These are phyloP conservation scores for Danio jaintianensis DNA, from an alignment of 2,797 vertebrate genomes.

Conservation along the genomic window DNA sequence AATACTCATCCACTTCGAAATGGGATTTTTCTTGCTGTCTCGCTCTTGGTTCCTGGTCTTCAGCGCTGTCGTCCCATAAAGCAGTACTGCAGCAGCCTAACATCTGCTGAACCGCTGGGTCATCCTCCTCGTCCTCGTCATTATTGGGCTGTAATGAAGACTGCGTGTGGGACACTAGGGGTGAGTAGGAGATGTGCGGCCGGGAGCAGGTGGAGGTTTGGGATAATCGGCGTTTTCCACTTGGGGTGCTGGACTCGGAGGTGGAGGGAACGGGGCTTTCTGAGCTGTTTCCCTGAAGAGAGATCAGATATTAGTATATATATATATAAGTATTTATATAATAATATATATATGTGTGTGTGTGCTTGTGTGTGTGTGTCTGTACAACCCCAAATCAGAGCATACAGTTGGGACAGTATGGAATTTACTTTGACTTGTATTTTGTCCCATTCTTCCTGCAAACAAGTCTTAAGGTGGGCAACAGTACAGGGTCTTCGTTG, in stretches of 20 bases:
- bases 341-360: too few species aligned
- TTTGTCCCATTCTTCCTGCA: too few species aligned
- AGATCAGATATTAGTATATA: background rate
- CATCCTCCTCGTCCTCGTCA: slow-evolving; percentile 70
- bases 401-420: too few species aligned
- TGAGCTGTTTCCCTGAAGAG: slow-evolving; percentile 89
- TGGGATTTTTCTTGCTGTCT: slow-evolving; percentile 71
- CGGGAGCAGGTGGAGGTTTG: slow-evolving; percentile 89
- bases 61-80: slow-evolving; percentile 66
- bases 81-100: slow-evolving; percentile 75
- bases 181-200: slow-evolving; percentile 93
- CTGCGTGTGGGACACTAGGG: slow-evolving; percentile 86
- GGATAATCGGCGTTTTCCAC: slow-evolving; percentile 87
- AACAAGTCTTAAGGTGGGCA: too few species aligned
- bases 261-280: slow-evolving; percentile 96
- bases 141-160: slow-evolving; percentile 76
- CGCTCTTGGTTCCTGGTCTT: slow-evolving; percentile 62
- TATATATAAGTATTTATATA: too few species aligned
- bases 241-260: slow-evolving; percentile 96
- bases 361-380: too few species aligned
- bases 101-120: slow-evolving; percentile 78
- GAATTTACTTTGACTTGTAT: too few species aligned
- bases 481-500: too few species aligned
- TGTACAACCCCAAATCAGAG: too few species aligned
- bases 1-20: slow-evolving; percentile 72